Evolutionary conservation across 53 echinoderm and acorn worm genomes (phyloP).

Genomic region (Astropecten irregularis): DNA sequence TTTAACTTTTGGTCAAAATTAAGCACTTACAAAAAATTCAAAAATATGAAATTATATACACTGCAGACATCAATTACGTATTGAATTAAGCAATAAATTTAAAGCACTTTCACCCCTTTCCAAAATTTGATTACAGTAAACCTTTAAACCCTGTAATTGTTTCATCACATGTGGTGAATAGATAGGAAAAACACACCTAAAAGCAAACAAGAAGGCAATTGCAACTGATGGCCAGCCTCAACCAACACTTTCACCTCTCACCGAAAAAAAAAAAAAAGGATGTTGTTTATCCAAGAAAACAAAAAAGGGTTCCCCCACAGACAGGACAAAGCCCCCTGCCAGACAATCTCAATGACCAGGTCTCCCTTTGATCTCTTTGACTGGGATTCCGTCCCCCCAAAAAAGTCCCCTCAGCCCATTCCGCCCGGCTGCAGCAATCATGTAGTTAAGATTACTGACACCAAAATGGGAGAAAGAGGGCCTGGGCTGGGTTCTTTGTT

Average conservation of each 20-base stretch:
- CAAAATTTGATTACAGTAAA: background rate
- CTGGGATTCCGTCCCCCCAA: background rate
- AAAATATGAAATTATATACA: background rate
- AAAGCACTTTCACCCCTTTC: too few species aligned
- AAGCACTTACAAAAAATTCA: background rate
- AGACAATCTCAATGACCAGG: too few species aligned
- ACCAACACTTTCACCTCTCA: constrained; percentile 27
- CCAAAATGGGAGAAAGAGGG: background rate
- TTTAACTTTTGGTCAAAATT: too few species aligned
- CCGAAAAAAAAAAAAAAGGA: too few species aligned
- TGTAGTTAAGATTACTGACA: constrained; percentile 37
- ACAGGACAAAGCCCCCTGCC: constrained; percentile 15
- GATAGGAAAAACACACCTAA: background rate
- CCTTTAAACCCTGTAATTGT: background rate
- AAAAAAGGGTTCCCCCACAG: background rate
- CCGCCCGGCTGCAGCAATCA: constrained; percentile 14
- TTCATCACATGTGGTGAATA: background rate
- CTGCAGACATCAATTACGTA: background rate
- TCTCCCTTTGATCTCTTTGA: background rate
- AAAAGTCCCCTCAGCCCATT: background rate
- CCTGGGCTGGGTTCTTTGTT: background rate
- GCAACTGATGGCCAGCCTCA: constrained; percentile 17
- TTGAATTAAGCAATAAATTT: too few species aligned
- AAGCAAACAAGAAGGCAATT: background rate
- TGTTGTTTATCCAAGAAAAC: constrained; percentile 43